phyloP scores from a whole-genome alignment of 2,113 vertebrate genomes.

The Archilochus colubris region DNA sequence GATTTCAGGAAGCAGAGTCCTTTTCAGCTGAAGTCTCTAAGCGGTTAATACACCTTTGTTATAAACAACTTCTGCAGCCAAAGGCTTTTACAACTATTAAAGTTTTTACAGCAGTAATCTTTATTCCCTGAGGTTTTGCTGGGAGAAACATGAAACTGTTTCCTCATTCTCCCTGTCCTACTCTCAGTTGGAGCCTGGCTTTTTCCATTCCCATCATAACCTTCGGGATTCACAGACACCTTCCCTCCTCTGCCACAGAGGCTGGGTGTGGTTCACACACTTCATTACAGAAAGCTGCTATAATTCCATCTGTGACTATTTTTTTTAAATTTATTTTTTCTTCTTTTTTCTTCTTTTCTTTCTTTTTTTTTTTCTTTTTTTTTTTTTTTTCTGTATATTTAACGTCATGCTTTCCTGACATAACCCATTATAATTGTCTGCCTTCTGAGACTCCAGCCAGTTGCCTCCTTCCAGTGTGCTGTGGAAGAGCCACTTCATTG shows the following conservation, averaged over 20 bases:
- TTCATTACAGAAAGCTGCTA: constrained; percentile 36
- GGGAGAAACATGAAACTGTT: constrained; percentile 61
- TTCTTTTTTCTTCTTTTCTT: background rate
- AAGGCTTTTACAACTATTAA: constrained; percentile 50
- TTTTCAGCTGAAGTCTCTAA: constrained; percentile 14
- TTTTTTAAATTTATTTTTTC: background rate
- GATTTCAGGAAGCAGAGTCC: background rate
- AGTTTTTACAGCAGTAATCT: constrained; percentile 48
- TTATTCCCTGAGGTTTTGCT: constrained; percentile 34
- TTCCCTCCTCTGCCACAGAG: constrained; percentile 43
- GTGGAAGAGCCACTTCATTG: background rate
- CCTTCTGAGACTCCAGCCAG: background rate
- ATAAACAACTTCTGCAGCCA: constrained; percentile 62
- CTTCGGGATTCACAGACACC: constrained; percentile 34
- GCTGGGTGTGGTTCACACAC: constrained; percentile 49
- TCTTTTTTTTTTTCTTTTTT: too few relatives aligned
- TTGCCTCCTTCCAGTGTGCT: background rate
- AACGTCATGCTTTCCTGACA: background rate
- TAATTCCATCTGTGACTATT: background rate
- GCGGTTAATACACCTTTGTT: background rate
- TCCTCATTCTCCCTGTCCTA: constrained; percentile 35
- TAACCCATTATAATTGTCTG: background rate
- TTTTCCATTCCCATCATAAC: constrained; percentile 50
- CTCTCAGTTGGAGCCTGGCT: constrained; percentile 51
- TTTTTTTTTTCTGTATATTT: background rate